These are phyloP conservation scores for Phoebastria nigripes DNA, from an alignment of 2,797 vertebrate genomes.

Conservation along the genomic window DNA sequence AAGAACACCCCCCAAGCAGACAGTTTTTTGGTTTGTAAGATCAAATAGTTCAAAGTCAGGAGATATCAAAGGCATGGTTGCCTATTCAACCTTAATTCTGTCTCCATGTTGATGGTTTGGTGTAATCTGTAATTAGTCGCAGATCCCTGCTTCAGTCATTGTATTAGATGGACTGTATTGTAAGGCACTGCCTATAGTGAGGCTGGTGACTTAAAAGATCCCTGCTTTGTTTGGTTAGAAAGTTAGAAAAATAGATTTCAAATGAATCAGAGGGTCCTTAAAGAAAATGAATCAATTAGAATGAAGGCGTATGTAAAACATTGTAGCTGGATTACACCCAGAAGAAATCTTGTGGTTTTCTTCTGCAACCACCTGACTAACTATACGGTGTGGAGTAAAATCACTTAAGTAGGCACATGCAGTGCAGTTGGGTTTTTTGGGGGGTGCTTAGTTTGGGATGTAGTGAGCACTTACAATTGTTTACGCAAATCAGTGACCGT, in stretches of 20 bases:
- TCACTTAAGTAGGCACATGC: background rate
- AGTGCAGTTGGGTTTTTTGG: background rate
- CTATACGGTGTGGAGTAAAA: background rate
- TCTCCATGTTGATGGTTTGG: slow-evolving; percentile 21
- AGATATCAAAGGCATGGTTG: background rate
- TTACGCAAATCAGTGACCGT: background rate
- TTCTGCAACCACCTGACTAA: background rate
- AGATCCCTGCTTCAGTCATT: slow-evolving; percentile 56
- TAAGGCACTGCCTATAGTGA: background rate
- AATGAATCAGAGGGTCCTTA: background rate
- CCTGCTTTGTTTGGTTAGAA: background rate
- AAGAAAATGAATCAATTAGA: background rate
- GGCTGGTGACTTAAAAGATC: background rate
- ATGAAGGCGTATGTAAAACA: background rate
- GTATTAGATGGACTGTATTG: slow-evolving; percentile 29
- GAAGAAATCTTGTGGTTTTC: slow-evolving; percentile 4
- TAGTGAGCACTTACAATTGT: background rate
- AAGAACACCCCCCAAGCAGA: background rate
- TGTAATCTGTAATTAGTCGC: slow-evolving; percentile 42
- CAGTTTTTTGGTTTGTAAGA: background rate
- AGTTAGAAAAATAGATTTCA: background rate
- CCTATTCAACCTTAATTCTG: slow-evolving; percentile 44
- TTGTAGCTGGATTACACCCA: slow-evolving; percentile 6
- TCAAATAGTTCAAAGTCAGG: background rate
- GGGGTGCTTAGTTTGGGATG: background rate